Percentiles rank a stretch among this genome's conserved stretches.
These are phyloP conservation scores for Diabrotica balteata DNA, from an alignment of 2,888 invertebrate genomes.

Conservation along the genomic window DNA sequence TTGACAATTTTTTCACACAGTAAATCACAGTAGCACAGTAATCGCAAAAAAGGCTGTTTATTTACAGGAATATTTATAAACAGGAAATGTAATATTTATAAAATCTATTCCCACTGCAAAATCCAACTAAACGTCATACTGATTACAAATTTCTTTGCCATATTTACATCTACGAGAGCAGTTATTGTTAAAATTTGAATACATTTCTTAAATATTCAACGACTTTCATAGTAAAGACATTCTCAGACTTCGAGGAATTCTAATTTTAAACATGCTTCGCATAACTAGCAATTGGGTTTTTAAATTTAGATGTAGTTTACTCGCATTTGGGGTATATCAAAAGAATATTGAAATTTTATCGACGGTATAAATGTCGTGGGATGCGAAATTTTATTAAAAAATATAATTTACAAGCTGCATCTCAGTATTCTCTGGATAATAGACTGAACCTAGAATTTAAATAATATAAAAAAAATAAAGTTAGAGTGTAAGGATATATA, in stretches of 20 bases:
- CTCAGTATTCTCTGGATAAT: too few relatives aligned
- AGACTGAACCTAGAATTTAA: too few relatives aligned
- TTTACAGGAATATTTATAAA: too few relatives aligned
- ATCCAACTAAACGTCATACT: background rate
- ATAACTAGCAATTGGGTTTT: slow-evolving; percentile 20
- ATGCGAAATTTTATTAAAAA: too few relatives aligned
- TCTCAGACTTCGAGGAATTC: slow-evolving; percentile 16
- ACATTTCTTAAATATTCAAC: slow-evolving; percentile 17
- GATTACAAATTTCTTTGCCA: slow-evolving; percentile 17
- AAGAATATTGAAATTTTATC: background rate
- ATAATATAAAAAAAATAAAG: too few relatives aligned
- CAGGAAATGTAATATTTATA: background rate
- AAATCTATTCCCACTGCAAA: background rate
- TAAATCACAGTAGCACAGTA: too few relatives aligned
- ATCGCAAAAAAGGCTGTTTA: too few relatives aligned
- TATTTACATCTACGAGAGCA: slow-evolving; percentile 17
- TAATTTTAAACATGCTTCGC: slow-evolving; percentile 17
- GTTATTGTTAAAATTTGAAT: slow-evolving; percentile 17
- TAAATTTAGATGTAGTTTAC: background rate
- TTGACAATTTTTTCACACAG: too few relatives aligned
- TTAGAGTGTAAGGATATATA: too few relatives aligned
- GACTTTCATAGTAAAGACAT: slow-evolving; percentile 4
- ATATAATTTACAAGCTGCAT: too few relatives aligned
- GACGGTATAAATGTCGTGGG: background rate
- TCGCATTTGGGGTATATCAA: background rate